Conservation (phyloP, 2,797 vertebrate genomes). For the Aplochiton taeniatus region DNA sequence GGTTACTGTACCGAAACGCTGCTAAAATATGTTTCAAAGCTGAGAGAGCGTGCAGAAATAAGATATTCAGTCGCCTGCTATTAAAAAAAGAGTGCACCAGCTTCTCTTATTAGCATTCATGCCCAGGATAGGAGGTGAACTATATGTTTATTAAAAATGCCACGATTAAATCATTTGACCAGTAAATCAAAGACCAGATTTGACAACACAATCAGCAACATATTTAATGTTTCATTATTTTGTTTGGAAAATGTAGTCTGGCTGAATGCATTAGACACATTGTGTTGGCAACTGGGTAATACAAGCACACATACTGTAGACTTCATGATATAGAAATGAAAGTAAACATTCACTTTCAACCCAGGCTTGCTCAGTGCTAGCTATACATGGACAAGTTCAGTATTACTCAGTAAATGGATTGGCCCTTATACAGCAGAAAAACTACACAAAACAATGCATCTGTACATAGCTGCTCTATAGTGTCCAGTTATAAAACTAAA, state of each 20-base stretch:
- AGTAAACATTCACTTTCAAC: slow-evolving; percentile 36
- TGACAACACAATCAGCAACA: not conserved
- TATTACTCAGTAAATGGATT: slow-evolving; percentile 37
- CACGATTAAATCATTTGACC: not conserved
- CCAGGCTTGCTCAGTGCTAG: slow-evolving; percentile 48
- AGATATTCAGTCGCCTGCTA: no score
- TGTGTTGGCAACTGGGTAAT: not conserved
- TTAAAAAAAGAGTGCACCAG: no score
- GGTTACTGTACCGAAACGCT: no score
- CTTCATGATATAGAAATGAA: slow-evolving; percentile 37
- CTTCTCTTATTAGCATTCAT: not conserved
- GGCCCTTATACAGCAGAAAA: slow-evolving; percentile 58
- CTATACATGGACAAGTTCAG: slow-evolving; percentile 51
- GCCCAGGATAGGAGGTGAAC: slow-evolving; percentile 12
- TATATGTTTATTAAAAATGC: slow-evolving; percentile 9
- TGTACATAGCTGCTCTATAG: slow-evolving; percentile 69
- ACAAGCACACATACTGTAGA: not conserved
- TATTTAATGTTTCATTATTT: slow-evolving; percentile 3
- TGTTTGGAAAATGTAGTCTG: no score
- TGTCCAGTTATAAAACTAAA: slow-evolving; percentile 50
- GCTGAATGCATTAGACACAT: no score
- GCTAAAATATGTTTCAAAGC: no score
- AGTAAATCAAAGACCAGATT: slow-evolving; percentile 7
- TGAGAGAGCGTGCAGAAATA: no score
- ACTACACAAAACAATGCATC: slow-evolving; percentile 44